Base-by-base conservation (phyloP, 2,113 vertebrate species). In the Poeciliopsis prolifica region DNA sequence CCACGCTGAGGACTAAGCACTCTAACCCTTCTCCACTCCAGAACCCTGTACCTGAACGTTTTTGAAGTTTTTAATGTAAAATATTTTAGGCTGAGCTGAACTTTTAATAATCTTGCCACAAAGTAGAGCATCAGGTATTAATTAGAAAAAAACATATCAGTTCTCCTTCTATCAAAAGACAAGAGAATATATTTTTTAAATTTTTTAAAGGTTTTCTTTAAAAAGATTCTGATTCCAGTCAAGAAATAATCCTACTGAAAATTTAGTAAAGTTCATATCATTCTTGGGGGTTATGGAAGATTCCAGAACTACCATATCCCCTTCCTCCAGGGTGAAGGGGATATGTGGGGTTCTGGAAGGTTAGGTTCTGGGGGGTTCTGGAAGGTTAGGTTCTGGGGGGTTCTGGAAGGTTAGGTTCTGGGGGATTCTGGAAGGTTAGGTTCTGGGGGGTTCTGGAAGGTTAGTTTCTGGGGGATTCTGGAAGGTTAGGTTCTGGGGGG, bases 361-460 rank as follows among this genome's bases (percentile, higher is more conserved):
- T 35, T 35, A 35, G 33, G 10, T 37, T 37, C 35, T 37, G 35
- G 35, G 9, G 66, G n/a, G 10, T 6, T 29, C 30, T 31, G 30
- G 30, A 61, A 58, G 67, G 66, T 63, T 29, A 65, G 64, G 63
- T 65, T 61, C 31, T 63, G 37, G 51, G 44, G 61, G 44, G 70
- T 17, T 80, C 54, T 78, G 77, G 58, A 61, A n/a, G n/a, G n/a
- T n/a, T n/a, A 64, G 35, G 8, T 42, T 62, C 44, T 60, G 69
- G 60, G 69, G 72, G 62, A 7, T 42, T 62, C 42, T n/a, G n/a
- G n/a, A n/a, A n/a, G n/a, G n/a, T n/a, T n/a, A n/a, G n/a, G n/a
- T n/a, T n/a, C n/a, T n/a, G n/a, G n/a, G 58, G 48, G 58, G 73
- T 17, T 80, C 54, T 78, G 77, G 58, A 62, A 11, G 35, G 1